Evolutionary conservation across 2,113 vertebrate genomes (phyloP), one percentile per base, ranked within the genome.

Genomic region (Phyllopteryx taeniolatus): DNA sequence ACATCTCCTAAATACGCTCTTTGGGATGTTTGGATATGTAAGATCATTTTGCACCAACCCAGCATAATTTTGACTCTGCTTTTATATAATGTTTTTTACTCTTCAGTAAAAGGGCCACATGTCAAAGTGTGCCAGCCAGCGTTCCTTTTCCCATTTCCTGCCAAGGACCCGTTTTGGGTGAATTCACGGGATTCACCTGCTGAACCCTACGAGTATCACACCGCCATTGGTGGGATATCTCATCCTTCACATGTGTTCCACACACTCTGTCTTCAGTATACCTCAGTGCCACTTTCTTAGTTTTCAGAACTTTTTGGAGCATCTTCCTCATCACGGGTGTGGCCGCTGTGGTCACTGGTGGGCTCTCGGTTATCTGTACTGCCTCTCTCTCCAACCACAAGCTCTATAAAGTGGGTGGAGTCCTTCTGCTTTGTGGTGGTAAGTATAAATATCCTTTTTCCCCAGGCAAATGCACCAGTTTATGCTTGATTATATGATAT

Each of bases 291-390:
- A 54, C 14, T 56, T 56, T 54, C n/a, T 57, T 20, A 85, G 86
- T 83, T 22, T 85, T 79, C 6, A 82, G 81, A 71, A 85, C 83
- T 5, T 85, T 85, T 79, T 86, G 84, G 86, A 85, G 83, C 78
- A 67, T 85, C 81, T 88, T 86, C 72, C 81, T 86, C 0, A 8
- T 79, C 19, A 0, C 49, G n/a, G 85, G 77, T 5, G 60, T 64
- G 43, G 33, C 3, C 0, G 49, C 70, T 0, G 10, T 83, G 5
- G 0, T 64, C 47, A 8, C 42, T 0, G 85, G 87, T 12, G 80
- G 70, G 9, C 77, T 85, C 1, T n/a, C 75, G 0, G 57, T 71
- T 11, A 39, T 86, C 47, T 88, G 79, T 51, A 81, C 81, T 0
- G 64, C 64, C 11, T 62, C 84, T 0, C 68, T 77, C 51, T 39